phyloP scores from a whole-genome alignment of 2,113 vertebrate species.

The Aptenodytes forsteri region DNA sequence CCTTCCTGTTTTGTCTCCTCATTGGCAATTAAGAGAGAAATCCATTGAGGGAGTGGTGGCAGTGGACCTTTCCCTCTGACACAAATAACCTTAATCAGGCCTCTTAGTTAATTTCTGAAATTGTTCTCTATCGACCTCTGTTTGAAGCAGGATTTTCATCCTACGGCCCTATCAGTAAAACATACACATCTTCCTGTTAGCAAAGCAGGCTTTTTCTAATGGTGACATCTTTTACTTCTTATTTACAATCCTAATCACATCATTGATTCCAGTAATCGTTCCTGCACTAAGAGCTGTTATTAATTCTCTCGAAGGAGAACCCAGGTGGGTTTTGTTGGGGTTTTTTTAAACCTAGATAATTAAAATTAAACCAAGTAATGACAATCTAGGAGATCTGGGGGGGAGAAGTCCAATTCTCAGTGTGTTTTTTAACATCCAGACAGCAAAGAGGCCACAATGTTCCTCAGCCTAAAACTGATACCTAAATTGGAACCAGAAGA shows the following conservation, averaged over 20 bases:
- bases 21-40: slow-evolving; percentile 48
- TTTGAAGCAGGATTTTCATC: slow-evolving; percentile 52
- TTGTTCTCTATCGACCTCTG: slow-evolving; percentile 52
- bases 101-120: slow-evolving; percentile 72
- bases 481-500: neutral
- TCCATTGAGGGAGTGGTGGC: slow-evolving; percentile 13
- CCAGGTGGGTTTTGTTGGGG: neutral
- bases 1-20: slow-evolving; percentile 36
- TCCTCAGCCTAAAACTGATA: neutral
- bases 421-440: neutral
- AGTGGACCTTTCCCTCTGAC: slow-evolving; percentile 52
- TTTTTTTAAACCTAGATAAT: slow-evolving; percentile 33
- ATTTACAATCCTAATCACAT: slow-evolving; percentile 72
- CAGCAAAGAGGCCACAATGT: neutral
- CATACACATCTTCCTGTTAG: slow-evolving; percentile 20
- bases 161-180: slow-evolving; percentile 34
- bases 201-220: slow-evolving; percentile 33
- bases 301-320: slow-evolving; percentile 59
- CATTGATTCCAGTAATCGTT: slow-evolving; percentile 73
- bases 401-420: neutral
- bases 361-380: slow-evolving; percentile 61
- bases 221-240: slow-evolving; percentile 55
- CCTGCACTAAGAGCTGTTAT: slow-evolving; percentile 51
- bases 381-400: neutral
- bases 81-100: slow-evolving; percentile 65